A percentile compares a stretch with the other conserved stretches of the same genome.
Conservation (phyloP, 2,797 vertebrate genomes). For the Anolis apletophallus region DNA sequence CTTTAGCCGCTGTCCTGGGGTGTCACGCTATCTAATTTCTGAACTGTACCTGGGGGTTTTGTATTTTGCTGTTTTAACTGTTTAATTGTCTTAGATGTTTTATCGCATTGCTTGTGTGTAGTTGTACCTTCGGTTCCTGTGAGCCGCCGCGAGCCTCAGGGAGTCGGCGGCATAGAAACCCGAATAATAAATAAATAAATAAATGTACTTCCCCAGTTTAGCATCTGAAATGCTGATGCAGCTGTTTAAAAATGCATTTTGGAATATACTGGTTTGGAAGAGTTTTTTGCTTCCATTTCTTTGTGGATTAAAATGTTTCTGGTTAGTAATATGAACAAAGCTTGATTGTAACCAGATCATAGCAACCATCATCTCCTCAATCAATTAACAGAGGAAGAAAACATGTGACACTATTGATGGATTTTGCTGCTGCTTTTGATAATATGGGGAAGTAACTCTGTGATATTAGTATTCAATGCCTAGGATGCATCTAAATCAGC, state of each 20-base stretch:
- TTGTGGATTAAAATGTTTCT: background rate
- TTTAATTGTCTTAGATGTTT: too few relatives aligned
- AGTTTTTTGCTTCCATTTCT: background rate
- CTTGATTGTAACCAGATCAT: background rate
- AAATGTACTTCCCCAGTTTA: constrained; percentile 5
- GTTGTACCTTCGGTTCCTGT: too few relatives aligned
- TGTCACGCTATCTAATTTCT: too few relatives aligned
- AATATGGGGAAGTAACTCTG: background rate
- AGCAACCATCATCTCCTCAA: background rate
- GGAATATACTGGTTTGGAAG: background rate
- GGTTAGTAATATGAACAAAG: background rate
- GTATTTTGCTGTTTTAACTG: too few relatives aligned
- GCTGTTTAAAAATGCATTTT: background rate
- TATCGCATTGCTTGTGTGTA: too few relatives aligned
- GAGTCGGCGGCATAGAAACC: too few relatives aligned
- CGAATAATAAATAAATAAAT: too few relatives aligned
- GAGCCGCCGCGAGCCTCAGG: too few relatives aligned
- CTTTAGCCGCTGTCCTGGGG: too few relatives aligned
- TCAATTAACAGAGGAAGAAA: background rate
- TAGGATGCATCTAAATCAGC: too few relatives aligned
- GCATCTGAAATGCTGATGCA: constrained; percentile 11
- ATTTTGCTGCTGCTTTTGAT: background rate
- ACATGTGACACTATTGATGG: background rate
- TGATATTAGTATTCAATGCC: too few relatives aligned
- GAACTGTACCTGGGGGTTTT: too few relatives aligned